Base-by-base conservation (phyloP, 2,888 invertebrate species). In the Eupithecia inturbata region DNA sequence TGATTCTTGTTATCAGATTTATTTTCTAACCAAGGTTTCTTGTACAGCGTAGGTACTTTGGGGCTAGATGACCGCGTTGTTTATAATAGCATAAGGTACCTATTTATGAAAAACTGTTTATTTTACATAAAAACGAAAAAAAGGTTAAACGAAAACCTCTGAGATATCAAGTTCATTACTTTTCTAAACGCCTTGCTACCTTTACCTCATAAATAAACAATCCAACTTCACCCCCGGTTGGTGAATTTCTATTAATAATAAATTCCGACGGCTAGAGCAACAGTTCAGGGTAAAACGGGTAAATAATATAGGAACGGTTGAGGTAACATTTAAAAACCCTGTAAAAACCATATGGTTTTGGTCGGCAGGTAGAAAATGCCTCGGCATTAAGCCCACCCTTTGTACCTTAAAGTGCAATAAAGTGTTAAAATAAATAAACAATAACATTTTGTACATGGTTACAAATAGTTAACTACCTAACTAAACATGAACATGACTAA, bases 171-270 rank as follows among this genome's bases (percentile, higher is more conserved):
- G 70, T 72, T 75, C 22, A 68, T 72, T 75, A 72, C 28, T 72
- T 72, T 68, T 64, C 19, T 45, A 60, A 72, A 45, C 57, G 36
- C 33, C 12, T 36, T n/a, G 64, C n/a, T 64, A 36, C n/a, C 64
- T 33, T 14, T 39, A 36, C n/a, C 39, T 63, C 22, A 14, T 64
- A 39, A 64, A 64, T 64, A 64, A n/a, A 36, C 39, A 36, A 64
- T 31, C 0, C 1, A 36, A 67, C 68, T 53, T 36, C 45, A 57
- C 68, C 67, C 49, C 53, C 26, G 68, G 73, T 68, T 14, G 68
- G 75, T 71, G 62, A 70, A 68, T 67, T 64, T 62, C 28, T 49
- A 26, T 75, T 63, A 75, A 75, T 75, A 75, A 72, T 70, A 70
- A 31, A 72, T 74, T 69, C 22, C 63, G 49, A 64, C n/a, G 19